Percentiles rank a stretch among this genome's conserved stretches.
These are phyloP conservation scores for Gephyroberyx darwinii DNA, from an alignment of 2,797 vertebrate species.

Conservation along the genomic window DNA sequence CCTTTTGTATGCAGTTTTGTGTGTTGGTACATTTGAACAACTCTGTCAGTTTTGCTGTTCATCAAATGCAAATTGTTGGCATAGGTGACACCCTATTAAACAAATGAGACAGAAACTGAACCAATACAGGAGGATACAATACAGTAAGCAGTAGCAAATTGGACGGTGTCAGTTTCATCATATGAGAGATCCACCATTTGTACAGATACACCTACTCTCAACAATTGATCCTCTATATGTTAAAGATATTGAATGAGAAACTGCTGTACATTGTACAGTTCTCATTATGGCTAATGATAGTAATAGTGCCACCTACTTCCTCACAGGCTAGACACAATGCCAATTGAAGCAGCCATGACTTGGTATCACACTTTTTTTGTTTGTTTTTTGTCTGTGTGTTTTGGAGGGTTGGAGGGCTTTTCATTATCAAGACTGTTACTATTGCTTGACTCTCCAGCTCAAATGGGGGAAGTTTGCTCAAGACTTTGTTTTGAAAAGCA, in stretches of 20 bases:
- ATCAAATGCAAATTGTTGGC: slow-evolving; percentile 28
- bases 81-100: slow-evolving; percentile 31
- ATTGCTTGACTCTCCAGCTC: not conserved
- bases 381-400: not conserved
- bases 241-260: too few species aligned
- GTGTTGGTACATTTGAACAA: not conserved
- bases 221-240: too few species aligned
- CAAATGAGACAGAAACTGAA: slow-evolving; percentile 20
- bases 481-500: too few species aligned
- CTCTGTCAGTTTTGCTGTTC: not conserved
- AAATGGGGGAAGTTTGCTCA: not conserved
- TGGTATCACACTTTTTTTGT: not conserved
- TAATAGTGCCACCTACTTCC: slow-evolving; percentile 4
- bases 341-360: not conserved
- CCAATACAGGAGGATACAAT: not conserved
- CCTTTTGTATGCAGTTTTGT: not conserved
- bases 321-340: slow-evolving; percentile 8
- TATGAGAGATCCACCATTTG: not conserved
- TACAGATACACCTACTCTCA: not conserved
- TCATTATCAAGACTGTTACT: not conserved
- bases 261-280: not conserved
- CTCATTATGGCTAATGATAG: not conserved
- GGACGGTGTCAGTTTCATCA: too few species aligned
- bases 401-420: not conserved
- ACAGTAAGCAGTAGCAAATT: not conserved